Evolutionary conservation across 2,113 vertebrate genomes (phyloP), one percentile per base, ranked within the genome.

Genomic region (Neolamprologus falcicula): DNA sequence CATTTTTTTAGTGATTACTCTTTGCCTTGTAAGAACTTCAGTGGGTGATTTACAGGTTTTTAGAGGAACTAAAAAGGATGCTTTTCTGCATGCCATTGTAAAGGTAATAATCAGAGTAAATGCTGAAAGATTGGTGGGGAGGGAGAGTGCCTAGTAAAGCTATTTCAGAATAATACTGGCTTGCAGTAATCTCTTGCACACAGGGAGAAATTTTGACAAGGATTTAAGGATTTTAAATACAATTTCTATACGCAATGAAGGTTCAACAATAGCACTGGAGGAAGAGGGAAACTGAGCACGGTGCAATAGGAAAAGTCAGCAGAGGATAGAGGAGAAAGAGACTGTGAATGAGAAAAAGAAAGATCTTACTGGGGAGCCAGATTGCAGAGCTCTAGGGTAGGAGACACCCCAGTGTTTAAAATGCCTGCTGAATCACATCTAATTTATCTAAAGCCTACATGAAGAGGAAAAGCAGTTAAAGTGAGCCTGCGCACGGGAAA

Each of bases 171-270:
- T 88, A 95, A 94, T 92, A 92, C 85, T 83, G 89, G 86, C 91
- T 94, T 80, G 63, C 88, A 68, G 88, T 95, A 96, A 95, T 95
- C 92, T 96, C 90, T 83, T 89, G 84, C 90, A 90, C 93, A 86
- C 89, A 92, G 91, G 90, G 92, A 94, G 88, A 94, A 85, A 88
- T 93, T 96, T 86, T 93, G 89, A 94, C 93, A 94, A 90, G 93
- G 94, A 93, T 96, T 95, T 93, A 91, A 85, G 92, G 93, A 93
- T 94, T 95, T 93, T 93, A 95, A 94, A 94, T 92, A 91, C 90
- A 93, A 90, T 94, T 94, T 95, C 90, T 92, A 88, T 90, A 90
- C n/a, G 78, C 85, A 88, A 90, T 61, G 83, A 91, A 89, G 83
- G 81, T 19, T 76, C 84, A 63, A 94, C 90, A 93, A 92, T 83